These are phyloP conservation scores for Plebejus anna DNA, from an alignment of 2,888 invertebrate genomes.

Conservation along the genomic window DNA sequence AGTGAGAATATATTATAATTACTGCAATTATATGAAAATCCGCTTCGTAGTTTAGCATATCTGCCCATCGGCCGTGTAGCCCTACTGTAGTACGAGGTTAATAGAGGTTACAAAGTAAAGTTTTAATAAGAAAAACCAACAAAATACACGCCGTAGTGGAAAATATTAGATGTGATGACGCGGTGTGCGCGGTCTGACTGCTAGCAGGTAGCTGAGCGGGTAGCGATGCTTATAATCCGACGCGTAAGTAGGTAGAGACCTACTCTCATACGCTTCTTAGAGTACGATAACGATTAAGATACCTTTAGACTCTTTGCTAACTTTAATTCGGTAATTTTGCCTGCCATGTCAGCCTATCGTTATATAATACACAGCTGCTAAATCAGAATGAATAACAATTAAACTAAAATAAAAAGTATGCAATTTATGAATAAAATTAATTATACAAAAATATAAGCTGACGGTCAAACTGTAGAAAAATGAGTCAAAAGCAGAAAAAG, in stretches of 20 bases:
- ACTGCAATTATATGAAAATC: conserved; percentile 18
- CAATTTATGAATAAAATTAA: too few species aligned
- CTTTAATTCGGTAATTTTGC: too few species aligned
- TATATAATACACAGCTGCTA: too few species aligned
- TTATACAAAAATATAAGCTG: too few species aligned
- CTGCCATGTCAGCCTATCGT: too few species aligned
- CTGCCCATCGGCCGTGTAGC: conserved; percentile 41
- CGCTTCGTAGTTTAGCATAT: conserved; percentile 51
- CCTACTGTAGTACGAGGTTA: conserved; percentile 43
- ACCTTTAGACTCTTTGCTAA: too few species aligned
- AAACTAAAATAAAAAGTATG: too few species aligned
- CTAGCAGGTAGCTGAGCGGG: conserved; percentile 35
- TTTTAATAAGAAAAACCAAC: conserved; percentile 70
- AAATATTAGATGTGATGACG: conserved; percentile 71
- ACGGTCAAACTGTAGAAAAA: neutral
- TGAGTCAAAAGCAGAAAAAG: neutral
- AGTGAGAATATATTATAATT: conserved; percentile 7
- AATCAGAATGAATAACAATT: neutral
- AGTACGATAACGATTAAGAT: too few species aligned
- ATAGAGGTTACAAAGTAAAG: conserved; percentile 56
- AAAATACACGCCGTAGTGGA: conserved; percentile 66
- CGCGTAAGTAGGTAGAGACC: neutral
- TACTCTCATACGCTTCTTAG: too few species aligned
- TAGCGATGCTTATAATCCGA: neutral
- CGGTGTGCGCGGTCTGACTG: conserved; percentile 43